A percentile compares a stretch with the other conserved stretches of the same genome.
Evolutionary conservation across 2,113 vertebrate genomes (phyloP).

Genomic region (Ellobius talpinus): DNA sequence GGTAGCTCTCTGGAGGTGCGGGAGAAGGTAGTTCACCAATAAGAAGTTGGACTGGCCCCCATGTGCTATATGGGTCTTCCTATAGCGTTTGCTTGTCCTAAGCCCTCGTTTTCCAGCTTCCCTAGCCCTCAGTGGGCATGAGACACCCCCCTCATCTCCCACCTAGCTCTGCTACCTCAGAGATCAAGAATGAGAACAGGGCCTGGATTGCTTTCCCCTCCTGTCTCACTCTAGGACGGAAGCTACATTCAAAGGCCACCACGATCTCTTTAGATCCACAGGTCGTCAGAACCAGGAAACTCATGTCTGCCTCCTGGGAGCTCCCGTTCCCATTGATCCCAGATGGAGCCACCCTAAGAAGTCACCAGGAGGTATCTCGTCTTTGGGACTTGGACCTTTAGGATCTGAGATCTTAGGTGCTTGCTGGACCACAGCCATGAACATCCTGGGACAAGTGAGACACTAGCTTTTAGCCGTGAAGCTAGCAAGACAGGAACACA

Average conservation of each 20-base stretch:
- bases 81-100: neutral
- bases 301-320: too few species aligned
- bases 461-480: accelerated
- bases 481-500: neutral
- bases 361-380: neutral
- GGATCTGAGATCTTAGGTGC: neutral
- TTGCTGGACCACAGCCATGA: neutral
- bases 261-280: neutral
- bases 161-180: neutral
- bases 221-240: neutral
- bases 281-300: neutral
- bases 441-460: accelerated
- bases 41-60: neutral
- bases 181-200: neutral
- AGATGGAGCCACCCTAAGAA: neutral
- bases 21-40: neutral
- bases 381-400: neutral
- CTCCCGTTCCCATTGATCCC: neutral
- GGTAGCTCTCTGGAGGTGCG: neutral
- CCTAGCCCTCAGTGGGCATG: neutral
- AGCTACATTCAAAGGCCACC: neutral
- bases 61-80: accelerated
- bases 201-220: neutral
- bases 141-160: neutral
- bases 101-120: neutral